Percentiles rank a stretch among this genome's conserved stretches.
Conservation (phyloP, 2,797 vertebrate genomes). For the Phalanger gymnotis region DNA sequence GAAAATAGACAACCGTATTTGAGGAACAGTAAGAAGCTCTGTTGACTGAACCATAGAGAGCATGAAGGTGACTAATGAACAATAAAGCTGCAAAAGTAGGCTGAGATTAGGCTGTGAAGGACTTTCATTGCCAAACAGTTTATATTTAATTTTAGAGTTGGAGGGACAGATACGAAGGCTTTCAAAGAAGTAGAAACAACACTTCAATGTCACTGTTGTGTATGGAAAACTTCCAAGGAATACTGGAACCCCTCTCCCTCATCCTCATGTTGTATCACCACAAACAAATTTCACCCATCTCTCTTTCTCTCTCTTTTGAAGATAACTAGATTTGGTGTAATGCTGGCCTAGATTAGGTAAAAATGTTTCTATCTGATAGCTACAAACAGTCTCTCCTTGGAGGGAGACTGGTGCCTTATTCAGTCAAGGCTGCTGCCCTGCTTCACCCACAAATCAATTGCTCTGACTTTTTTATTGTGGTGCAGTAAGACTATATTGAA, state of each 20-base stretch:
- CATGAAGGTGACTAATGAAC: not conserved
- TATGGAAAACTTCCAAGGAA: not conserved
- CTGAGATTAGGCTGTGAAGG: not conserved
- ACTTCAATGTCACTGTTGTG: not conserved
- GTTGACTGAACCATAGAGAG: not conserved
- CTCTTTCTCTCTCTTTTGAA: not conserved
- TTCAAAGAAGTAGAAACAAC: not conserved
- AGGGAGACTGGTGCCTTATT: not conserved
- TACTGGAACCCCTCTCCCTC: not conserved
- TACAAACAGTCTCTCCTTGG: not conserved
- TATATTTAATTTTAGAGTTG: not conserved
- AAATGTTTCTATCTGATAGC: not conserved
- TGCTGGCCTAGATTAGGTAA: not conserved
- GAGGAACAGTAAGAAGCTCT: not conserved
- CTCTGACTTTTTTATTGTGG: not conserved
- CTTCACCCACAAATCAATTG: not conserved
- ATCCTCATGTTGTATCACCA: not conserved
- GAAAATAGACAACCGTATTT: not conserved
- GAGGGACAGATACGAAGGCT: not conserved
- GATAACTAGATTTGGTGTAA: not conserved
- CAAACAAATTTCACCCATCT: not conserved
- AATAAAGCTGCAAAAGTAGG: not conserved
- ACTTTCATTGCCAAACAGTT: not conserved
- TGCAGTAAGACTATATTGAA: not conserved
- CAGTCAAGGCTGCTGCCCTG: not conserved